Conservation (phyloP, 2,113 vertebrate genomes). For the Campylorhamphus procurvoides region DNA sequence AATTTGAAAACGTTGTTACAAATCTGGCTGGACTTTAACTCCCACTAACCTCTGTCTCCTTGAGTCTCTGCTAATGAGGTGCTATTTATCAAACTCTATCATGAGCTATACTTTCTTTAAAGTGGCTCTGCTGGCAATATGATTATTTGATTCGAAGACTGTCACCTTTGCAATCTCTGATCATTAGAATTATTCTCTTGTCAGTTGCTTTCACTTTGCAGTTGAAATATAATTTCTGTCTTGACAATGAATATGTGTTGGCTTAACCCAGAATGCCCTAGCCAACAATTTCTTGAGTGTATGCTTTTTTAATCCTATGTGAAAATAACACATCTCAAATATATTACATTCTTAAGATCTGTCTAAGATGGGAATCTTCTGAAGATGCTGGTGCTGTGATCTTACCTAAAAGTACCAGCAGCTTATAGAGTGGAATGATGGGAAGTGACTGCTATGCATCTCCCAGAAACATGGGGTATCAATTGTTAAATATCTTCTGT, state of each 20-base stretch:
- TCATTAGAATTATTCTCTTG: conserved; percentile 9
- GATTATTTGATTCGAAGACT: not conserved
- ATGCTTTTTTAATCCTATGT: not conserved
- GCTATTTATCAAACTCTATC: conserved; percentile 30
- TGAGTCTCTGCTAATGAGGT: conserved; percentile 20
- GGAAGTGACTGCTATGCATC: not conserved
- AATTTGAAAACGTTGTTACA: conserved; percentile 17
- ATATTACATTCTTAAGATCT: not conserved
- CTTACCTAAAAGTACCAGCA: not conserved
- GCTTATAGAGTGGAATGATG: not conserved
- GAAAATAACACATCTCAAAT: not conserved
- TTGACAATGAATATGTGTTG: not conserved
- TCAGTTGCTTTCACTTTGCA: not conserved
- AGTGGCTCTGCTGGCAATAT: not conserved
- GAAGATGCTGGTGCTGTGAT: not conserved
- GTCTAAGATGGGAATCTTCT: not conserved
- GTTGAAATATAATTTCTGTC: conserved; percentile 24
- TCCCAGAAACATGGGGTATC: not conserved
- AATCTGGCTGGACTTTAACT: conserved; percentile 24
- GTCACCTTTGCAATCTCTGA: not conserved
- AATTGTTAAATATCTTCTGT: not conserved
- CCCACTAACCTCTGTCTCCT: conserved; percentile 3
- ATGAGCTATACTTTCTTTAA: not conserved
- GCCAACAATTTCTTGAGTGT: not conserved
- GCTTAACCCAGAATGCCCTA: not conserved